Conservation (phyloP, 1,140 invertebrate genomes). For the Zaprionus vittiger region DNA sequence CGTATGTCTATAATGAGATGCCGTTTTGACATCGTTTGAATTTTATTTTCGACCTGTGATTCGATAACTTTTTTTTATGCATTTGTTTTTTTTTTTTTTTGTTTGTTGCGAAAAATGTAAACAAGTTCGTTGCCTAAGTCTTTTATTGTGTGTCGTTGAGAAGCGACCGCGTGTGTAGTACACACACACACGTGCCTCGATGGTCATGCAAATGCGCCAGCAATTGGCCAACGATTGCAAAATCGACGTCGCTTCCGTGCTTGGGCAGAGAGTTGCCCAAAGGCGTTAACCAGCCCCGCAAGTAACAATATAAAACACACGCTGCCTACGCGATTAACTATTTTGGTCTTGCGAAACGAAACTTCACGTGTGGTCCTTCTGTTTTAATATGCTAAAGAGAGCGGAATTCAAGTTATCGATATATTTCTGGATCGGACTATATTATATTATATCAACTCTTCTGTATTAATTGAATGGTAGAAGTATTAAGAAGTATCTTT, state of each 20-base stretch:
- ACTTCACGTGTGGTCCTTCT: not conserved
- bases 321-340: slow-evolving; percentile 1
- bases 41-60: slow-evolving; percentile 54
- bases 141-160: slow-evolving; percentile 61
- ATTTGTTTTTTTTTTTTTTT: slow-evolving; percentile 4
- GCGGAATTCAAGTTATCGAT: too few species aligned
- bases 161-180: slow-evolving; percentile 48
- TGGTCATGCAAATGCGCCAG: slow-evolving; percentile 54
- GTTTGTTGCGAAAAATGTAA: slow-evolving; percentile 72
- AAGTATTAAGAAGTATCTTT: too few species aligned
- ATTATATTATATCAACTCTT: too few species aligned
- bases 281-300: not conserved
- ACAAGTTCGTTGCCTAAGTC: slow-evolving; percentile 81
- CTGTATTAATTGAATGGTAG: too few species aligned
- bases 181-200: slow-evolving; percentile 7
- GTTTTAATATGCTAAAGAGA: not conserved
- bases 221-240: slow-evolving; percentile 71
- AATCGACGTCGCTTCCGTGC: slow-evolving; percentile 49
- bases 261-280: slow-evolving; percentile 5
- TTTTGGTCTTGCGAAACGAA: not conserved
- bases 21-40: slow-evolving; percentile 71
- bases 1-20: slow-evolving; percentile 65
- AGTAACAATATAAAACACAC: not conserved
- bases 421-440: too few species aligned
- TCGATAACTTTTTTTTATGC: slow-evolving; percentile 59